phyloP scores from a whole-genome alignment of 1,140 invertebrate genomes.

The Drosophila varians region DNA sequence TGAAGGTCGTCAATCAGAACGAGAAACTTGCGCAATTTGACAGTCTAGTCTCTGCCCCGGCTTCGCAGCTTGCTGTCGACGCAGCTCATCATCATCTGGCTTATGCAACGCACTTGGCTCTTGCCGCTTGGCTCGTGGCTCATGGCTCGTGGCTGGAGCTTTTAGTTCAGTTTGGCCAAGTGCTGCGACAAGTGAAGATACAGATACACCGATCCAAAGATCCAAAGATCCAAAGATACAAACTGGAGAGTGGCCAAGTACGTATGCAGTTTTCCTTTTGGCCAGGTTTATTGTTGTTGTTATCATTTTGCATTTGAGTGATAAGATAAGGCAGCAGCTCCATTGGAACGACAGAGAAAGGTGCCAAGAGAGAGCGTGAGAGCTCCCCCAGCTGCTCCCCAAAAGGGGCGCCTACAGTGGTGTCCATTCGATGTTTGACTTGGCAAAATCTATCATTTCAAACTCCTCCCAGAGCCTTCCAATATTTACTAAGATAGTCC shows the following conservation, averaged over 20 bases:
- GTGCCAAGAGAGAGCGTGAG: slow-evolving; percentile 27
- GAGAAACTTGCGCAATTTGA: slow-evolving; percentile 62
- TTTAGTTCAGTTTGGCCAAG: slow-evolving; percentile 70
- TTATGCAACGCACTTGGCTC: slow-evolving; percentile 77
- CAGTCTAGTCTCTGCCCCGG: slow-evolving; percentile 7
- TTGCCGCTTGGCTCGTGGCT: too few species aligned
- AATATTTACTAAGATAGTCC: too few species aligned
- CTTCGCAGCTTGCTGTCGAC: too few species aligned
- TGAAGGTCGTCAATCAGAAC: slow-evolving; percentile 57
- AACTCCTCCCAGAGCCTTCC: too few species aligned
- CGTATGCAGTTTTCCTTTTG: slow-evolving; percentile 24
- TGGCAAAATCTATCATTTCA: too few species aligned
- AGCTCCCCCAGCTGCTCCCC: slow-evolving; percentile 43
- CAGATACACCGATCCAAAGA: slow-evolving; percentile 43
- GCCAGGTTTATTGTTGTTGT: slow-evolving; percentile 9
- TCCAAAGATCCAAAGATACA: too few species aligned
- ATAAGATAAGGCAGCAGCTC: slow-evolving; percentile 33
- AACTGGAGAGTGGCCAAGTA: slow-evolving; percentile 9
- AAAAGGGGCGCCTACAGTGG: slow-evolving; percentile 1
- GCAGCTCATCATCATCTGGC: slow-evolving; percentile 42
- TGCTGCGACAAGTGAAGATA: slow-evolving; percentile 76
- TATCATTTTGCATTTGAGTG: slow-evolving; percentile 22
- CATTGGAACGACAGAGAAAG: slow-evolving; percentile 16
- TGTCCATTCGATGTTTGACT: neutral
- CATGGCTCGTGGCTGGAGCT: too few species aligned